A percentile compares a stretch with the other conserved stretches of the same genome.
Evolutionary conservation across 2,888 invertebrate genomes (phyloP).

Genomic region (Synanthedon myopaeformis): DNA sequence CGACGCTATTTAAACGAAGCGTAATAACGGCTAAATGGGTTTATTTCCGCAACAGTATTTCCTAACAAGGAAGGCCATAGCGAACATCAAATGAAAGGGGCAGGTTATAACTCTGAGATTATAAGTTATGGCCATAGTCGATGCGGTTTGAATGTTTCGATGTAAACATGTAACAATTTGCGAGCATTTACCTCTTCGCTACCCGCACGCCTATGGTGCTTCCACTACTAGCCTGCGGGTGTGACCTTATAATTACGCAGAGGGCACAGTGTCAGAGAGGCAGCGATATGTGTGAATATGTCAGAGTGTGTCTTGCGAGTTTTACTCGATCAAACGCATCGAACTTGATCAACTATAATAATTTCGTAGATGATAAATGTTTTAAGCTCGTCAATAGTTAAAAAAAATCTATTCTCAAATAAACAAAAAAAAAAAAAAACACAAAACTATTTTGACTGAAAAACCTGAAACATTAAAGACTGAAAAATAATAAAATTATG

Average conservation of each 20-base stretch:
- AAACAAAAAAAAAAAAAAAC: too few relatives aligned
- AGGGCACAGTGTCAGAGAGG: not conserved
- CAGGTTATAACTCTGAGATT: not conserved
- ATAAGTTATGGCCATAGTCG: constrained; percentile 2
- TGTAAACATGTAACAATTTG: constrained; percentile 18
- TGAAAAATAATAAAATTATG: too few relatives aligned
- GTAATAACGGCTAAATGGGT: too few relatives aligned
- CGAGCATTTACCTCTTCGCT: constrained; percentile 13
- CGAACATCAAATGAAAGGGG: not conserved
- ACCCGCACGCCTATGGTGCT: constrained; percentile 2
- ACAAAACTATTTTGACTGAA: too few relatives aligned
- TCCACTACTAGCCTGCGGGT: constrained; percentile 3
- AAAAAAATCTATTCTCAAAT: too few relatives aligned
- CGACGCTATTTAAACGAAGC: too few relatives aligned
- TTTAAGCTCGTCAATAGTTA: too few relatives aligned
- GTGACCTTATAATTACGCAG: constrained; percentile 5
- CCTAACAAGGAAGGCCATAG: not conserved
- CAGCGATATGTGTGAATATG: not conserved
- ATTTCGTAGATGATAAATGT: too few relatives aligned
- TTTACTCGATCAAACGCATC: too few relatives aligned
- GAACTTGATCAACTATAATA: too few relatives aligned
- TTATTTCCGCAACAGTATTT: not conserved
- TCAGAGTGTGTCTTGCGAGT: too few relatives aligned
- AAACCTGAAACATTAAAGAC: too few relatives aligned
- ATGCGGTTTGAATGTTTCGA: constrained; percentile 7